Evolutionary conservation across 2,797 vertebrate species (phyloP).

Genomic region (Coendou prehensilis): DNA sequence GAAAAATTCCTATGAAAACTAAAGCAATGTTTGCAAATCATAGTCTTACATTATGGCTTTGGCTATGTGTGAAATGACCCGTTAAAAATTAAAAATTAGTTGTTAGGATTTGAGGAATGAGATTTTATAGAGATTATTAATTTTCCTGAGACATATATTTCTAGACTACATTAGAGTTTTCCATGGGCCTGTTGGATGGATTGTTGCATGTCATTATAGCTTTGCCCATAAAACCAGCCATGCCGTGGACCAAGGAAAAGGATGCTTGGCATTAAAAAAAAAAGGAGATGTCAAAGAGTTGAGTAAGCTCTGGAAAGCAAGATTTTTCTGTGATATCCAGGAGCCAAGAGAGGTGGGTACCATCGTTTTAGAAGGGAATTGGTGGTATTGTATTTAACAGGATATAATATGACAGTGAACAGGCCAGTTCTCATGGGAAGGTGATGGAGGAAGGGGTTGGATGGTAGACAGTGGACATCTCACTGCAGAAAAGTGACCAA

Average conservation of each 20-base stretch:
- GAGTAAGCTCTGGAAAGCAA: not conserved
- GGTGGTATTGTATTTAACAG: accelerated
- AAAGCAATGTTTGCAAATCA: conserved; percentile 2
- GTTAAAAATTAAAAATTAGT: conserved; percentile 36
- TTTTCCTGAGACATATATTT: not conserved
- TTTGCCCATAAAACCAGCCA: not conserved
- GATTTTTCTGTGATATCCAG: accelerated
- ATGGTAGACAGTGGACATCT: too few relatives aligned
- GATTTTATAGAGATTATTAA: conserved; percentile 26
- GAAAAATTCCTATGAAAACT: not conserved
- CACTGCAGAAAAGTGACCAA: too few relatives aligned
- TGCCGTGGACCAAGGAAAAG: not conserved
- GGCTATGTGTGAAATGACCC: conserved; percentile 14
- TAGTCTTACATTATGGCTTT: not conserved
- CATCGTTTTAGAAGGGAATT: not conserved
- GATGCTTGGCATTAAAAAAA: not conserved
- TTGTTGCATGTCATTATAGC: not conserved
- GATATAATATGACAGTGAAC: accelerated
- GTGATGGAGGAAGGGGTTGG: accelerated
- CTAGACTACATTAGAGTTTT: not conserved
- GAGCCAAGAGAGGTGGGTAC: not conserved
- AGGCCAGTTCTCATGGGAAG: not conserved
- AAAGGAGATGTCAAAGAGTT: not conserved
- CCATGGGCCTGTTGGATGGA: not conserved
- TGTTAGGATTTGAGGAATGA: not conserved